phyloP scores from a whole-genome alignment of 2,888 invertebrate genomes.

The Pyralis farinalis region DNA sequence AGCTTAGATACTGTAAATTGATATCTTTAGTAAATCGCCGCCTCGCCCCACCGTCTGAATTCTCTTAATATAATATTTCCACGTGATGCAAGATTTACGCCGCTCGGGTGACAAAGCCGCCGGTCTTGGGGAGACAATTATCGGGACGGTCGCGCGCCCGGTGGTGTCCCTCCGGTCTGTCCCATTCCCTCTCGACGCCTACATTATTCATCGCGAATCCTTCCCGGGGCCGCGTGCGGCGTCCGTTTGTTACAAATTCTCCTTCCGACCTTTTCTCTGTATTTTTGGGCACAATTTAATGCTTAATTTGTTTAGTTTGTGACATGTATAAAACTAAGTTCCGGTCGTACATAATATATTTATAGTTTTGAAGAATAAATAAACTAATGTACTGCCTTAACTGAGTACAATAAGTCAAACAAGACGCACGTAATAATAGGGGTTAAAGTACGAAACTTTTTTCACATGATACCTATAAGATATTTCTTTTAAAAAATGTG shows the following conservation, averaged over 20 bases:
- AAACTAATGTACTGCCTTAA: no score
- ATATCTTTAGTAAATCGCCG: not conserved
- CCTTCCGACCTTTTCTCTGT: conserved; percentile 17
- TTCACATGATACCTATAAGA: no score
- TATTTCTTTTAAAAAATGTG: no score
- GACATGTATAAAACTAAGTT: not conserved
- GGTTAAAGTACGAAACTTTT: no score
- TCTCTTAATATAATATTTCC: conserved; percentile 11
- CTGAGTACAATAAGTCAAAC: no score
- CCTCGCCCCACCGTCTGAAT: conserved; percentile 3
- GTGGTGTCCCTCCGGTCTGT: conserved; percentile 15
- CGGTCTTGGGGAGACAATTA: conserved; percentile 20
- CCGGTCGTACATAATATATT: not conserved
- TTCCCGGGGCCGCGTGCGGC: conserved; percentile 17
- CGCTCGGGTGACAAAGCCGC: conserved; percentile 16
- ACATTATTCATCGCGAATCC: conserved; percentile 27
- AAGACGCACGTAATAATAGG: no score
- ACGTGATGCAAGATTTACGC: conserved; percentile 16
- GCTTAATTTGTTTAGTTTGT: not conserved
- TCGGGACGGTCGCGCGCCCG: conserved; percentile 8
- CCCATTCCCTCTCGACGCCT: conserved; percentile 15
- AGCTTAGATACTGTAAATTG: not conserved
- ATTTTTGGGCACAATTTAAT: not conserved
- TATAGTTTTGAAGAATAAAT: no score
- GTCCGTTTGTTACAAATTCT: conserved; percentile 11